Conservation (phyloP, 2,113 vertebrate genomes). For the Datnioides undecimradiatus region DNA sequence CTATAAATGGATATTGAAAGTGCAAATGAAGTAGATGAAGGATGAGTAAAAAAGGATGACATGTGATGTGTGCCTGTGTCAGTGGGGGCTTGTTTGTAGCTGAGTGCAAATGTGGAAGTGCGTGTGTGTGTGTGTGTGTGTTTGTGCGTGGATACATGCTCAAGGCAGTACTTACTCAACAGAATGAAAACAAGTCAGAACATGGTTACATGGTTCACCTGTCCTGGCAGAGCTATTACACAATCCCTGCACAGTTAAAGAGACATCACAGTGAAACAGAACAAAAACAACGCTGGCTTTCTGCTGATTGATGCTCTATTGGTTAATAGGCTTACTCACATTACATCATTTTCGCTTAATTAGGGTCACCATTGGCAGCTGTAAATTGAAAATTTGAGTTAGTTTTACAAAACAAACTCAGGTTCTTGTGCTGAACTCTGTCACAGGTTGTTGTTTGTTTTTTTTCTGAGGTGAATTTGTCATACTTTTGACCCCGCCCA, state of each 20-base stretch:
- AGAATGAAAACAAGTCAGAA: conserved; percentile 71
- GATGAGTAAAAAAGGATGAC: conserved; percentile 15
- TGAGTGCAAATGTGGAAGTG: conserved; percentile 10
- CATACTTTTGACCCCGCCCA: not conserved
- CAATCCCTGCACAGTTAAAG: conserved; percentile 53
- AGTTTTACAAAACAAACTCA: not conserved
- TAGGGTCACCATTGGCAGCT: not conserved
- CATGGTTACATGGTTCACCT: conserved; percentile 72
- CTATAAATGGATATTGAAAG: conserved; percentile 35
- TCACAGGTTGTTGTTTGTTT: not conserved
- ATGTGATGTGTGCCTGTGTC: conserved; percentile 23
- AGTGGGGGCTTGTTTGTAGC: conserved; percentile 4
- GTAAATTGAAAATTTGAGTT: not conserved
- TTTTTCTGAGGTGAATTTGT: conserved; percentile 31
- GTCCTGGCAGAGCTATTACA: conserved; percentile 66
- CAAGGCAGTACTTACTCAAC: conserved; percentile 61
- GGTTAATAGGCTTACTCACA: conserved; percentile 11
- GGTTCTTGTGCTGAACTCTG: not conserved
- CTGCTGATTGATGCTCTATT: not conserved
- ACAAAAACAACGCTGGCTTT: not conserved
- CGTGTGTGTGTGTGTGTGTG: conserved; percentile 30
- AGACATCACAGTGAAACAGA: conserved; percentile 19
- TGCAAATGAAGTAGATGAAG: conserved; percentile 22
- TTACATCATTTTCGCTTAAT: not conserved
- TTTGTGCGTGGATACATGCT: conserved; percentile 46